Evolutionary conservation across 2,113 vertebrate genomes (phyloP), one percentile per base, ranked within the genome.

Genomic region (Mustela lutreola): DNA sequence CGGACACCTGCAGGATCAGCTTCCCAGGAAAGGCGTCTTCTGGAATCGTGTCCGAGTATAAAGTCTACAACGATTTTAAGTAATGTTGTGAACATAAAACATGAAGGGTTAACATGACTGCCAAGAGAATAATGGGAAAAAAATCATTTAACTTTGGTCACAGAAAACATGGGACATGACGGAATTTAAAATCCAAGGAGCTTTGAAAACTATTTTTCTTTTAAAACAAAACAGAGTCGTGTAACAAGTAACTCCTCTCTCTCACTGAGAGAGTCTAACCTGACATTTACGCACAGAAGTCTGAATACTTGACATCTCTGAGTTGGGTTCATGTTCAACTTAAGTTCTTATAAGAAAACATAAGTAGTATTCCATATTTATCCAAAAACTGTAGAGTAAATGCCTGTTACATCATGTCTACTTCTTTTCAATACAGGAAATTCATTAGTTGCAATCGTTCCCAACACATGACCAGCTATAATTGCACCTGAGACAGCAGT

Each of bases 1-100:
- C 99, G 21, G 99, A 99, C 26, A 99, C 99, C 97, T 99, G 99
- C 96, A 99, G 97, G 95, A 99, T 98, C 97, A 99, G 98, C 94
- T 99, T 99, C 83, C 99, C 99, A 16, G 99, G 98, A 78, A 98
- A 98, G 24, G 99, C 98, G 78, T 99, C 99, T 98, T 99, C 99
- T n/a, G 99, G 99, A 98, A 99, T 98, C 0, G 98, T 99, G 87
- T 99, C 99, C 0, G 98, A 98, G 97, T 99, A 99, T 0, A 99
- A 93, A 53, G 98, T 98, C 99, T 99, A 93, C 4, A 60, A 98
- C 98, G 73, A 97, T 94, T 96, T 96, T 70, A 93, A 98, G 86
- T 95, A 84, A 75, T 2, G 70, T 31, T 0, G 18, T 96, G 80
- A 94, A 56, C 60, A 58, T 9, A 90, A 73, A 80, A 70, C 16